These are phyloP conservation scores for Mesorhabditis sp. DNA, from an alignment of 2,888 invertebrate species.

Conservation along the genomic window DNA sequence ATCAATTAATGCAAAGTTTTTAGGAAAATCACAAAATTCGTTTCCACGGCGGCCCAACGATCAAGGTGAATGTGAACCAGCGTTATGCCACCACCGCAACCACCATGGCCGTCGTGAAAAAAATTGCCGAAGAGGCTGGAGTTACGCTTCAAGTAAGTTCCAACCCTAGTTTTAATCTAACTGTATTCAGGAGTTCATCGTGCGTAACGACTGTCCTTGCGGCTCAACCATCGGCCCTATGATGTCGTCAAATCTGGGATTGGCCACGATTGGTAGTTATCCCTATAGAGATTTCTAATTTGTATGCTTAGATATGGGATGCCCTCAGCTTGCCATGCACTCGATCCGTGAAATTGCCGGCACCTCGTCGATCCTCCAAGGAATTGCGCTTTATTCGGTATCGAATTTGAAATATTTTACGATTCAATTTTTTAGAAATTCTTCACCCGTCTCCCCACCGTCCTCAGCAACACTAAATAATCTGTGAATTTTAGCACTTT, in stretches of 20 bases:
- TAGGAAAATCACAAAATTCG: slow-evolving; percentile 47
- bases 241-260: slow-evolving; percentile 62
- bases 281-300: neutral
- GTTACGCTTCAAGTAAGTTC: slow-evolving; percentile 61
- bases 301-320: slow-evolving; percentile 48
- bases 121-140: slow-evolving; percentile 59
- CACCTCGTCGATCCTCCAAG: slow-evolving; percentile 60
- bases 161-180: neutral
- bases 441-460: slow-evolving; percentile 21
- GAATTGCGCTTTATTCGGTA: slow-evolving; percentile 60
- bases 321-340: slow-evolving; percentile 64
- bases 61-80: slow-evolving; percentile 62
- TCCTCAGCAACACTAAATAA: slow-evolving; percentile 12
- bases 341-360: slow-evolving; percentile 63
- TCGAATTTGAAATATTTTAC: neutral
- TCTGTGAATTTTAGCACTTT: too few species aligned
- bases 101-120: slow-evolving; percentile 61
- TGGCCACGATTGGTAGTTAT: slow-evolving; percentile 62
- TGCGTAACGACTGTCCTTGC: slow-evolving; percentile 63
- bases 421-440: slow-evolving; percentile 19
- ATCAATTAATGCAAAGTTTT: slow-evolving; percentile 4
- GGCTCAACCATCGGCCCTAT: slow-evolving; percentile 65
- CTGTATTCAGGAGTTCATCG: slow-evolving; percentile 61
- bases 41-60: slow-evolving; percentile 51
- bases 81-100: slow-evolving; percentile 63